Base-by-base conservation (phyloP, 2,113 vertebrate genomes). In the Cephalopholis sonnerati region DNA sequence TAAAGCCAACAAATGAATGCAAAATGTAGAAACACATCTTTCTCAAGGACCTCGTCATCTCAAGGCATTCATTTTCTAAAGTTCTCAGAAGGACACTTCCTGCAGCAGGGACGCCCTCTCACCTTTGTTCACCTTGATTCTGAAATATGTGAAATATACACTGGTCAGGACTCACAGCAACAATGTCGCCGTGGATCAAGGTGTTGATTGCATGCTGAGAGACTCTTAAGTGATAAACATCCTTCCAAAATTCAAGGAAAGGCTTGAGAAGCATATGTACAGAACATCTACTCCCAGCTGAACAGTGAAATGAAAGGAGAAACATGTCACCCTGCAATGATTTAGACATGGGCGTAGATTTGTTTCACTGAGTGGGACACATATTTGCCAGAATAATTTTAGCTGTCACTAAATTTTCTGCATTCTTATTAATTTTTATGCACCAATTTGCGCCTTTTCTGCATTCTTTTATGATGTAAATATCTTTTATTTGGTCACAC, bases 81-180 rank as follows among this genome's bases (percentile, higher is more conserved):
- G 54, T 51, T 29, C 39, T 50, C 27, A 63, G 15, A 58, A 70
- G 72, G 72, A 73, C 57, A 59, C 29, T 65, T 77, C 50, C 41
- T 61, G 18, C 63, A 32, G 11, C 24, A 20, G 54, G 57, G 27
- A 58, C 2, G 57, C 24, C 41, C 58, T 39, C 53, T 86, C 41
- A 44, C 67, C 77, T 82, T 44, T 20, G 32, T 13, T 87, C 70
- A 78, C 74, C 81, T 73, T 36, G 17, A 4, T 73, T 15, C 51
- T 69, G 32, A 71, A 79, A 65, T 8, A 59, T 69, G 74, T 79
- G 48, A 83, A 83, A 63, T 18, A 24, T 2, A 29, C 41, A 25
- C 59, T 2, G 12, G 25, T 70, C 57, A 29, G 50, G 27, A 50
- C 57, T 51, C 41, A 22, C 57, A 27, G 39, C 48, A 11, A 41